Evolutionary conservation across 1,140 invertebrate genomes (phyloP), one percentile per base, ranked within the genome.

Genomic region (Sminthurinus signatus): DNA sequence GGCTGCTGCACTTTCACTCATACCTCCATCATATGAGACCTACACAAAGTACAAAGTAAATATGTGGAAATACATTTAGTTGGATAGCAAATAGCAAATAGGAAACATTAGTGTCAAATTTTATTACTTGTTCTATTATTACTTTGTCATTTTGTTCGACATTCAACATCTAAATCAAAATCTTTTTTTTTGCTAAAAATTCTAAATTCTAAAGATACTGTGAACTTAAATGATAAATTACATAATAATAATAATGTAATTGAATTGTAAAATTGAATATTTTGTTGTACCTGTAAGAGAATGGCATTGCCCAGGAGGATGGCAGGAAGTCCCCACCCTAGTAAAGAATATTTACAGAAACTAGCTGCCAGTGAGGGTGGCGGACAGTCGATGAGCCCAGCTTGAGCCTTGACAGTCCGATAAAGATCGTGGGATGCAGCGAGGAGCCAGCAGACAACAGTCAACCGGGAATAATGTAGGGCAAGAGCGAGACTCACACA

Each of bases 401-500:
- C 43, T 56, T 69, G 65, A 12, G 56, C 59, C 51, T 68, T 71
- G 23, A 73, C 68, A 12, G 65, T 71, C 3, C 61, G 56, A 46
- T 71, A 75, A 55, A 75, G 76, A 68, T 84, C 82, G 74, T 83
- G 81, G n/a, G 81, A 80, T 78, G 83, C 83, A 14, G 79, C 78
- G 5, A 81, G 76, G 43, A 83, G 74, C 84, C 84, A 85, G 48
- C 80, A 81, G n/a, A 85, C 78, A 17, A 83, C 80, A 29, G 81
- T 81, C 15, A 85, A 75, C 12, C 83, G 78, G 2, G 84, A 73
- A 67, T 84, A 85, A 56, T 85, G 82, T 32, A 85, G 75, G 17
- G 82, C 81, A 63, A 84, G 78, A 4, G 81, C 80, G 17, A 85
- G 74, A 1, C 81, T 80, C 50, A 85, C 76, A 69, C 84, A 85